A percentile compares a stretch with the other conserved stretches of the same genome.
These are phyloP conservation scores for Thaumatotibia leucotreta DNA, from an alignment of 1,140 invertebrate species.

Conservation along the genomic window DNA sequence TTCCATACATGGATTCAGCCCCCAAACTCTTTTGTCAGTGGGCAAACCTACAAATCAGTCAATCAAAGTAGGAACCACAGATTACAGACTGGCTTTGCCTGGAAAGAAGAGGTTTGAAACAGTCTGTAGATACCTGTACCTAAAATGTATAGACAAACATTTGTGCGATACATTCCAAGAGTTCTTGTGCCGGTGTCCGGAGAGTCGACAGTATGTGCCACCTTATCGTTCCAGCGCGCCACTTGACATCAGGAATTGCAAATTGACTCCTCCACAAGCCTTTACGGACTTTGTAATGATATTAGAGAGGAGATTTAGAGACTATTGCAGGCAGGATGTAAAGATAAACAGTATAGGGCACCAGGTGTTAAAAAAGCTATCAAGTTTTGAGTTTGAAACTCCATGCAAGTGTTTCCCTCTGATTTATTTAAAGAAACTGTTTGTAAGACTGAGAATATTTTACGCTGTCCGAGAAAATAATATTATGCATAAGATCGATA, in stretches of 20 bases:
- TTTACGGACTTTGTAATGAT: neutral
- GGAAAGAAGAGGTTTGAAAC: neutral
- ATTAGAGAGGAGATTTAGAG: neutral
- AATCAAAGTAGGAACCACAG: neutral
- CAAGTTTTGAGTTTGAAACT: neutral
- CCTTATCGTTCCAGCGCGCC: neutral
- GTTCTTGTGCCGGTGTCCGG: neutral
- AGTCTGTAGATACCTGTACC: neutral
- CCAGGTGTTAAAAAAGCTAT: neutral
- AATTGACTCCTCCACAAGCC: neutral
- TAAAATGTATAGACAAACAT: neutral
- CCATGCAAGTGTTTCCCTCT: conserved; percentile 1
- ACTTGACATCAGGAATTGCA: neutral
- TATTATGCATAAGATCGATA: neutral
- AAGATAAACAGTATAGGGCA: neutral
- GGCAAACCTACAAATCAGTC: neutral
- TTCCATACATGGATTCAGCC: neutral
- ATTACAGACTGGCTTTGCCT: neutral
- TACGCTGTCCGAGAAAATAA: conserved; percentile 1
- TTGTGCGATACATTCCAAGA: neutral
- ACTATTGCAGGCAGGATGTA: neutral
- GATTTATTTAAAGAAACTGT: neutral
- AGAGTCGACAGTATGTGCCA: neutral
- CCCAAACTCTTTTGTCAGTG: neutral
- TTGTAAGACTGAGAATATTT: conserved; percentile 5